phyloP scores from a whole-genome alignment of 30 jellyfish, hydroid and myxozoan species.

The Sanderia malayensis region DNA sequence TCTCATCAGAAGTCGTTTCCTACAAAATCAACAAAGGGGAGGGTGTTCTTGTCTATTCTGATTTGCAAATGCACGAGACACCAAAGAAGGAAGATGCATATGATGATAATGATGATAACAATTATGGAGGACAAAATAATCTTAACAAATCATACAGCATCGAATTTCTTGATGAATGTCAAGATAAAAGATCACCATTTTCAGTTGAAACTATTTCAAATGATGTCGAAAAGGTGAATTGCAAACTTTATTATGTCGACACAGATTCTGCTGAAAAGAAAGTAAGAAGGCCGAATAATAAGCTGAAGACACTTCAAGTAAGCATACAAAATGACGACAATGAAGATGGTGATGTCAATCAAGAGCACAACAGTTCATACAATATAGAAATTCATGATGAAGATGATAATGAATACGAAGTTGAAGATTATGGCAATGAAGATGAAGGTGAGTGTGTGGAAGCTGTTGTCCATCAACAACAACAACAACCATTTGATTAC shows the following conservation, averaged over 20 bases:
- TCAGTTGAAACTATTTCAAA: constrained; percentile 46
- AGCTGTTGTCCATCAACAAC: constrained; percentile 16
- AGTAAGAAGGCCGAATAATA: constrained; percentile 11
- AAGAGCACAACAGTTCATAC: constrained; percentile 18
- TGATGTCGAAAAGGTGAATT: constrained; percentile 48
- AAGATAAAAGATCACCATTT: constrained; percentile 30
- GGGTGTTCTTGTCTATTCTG: constrained; percentile 56
- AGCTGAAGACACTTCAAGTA: constrained; percentile 38
- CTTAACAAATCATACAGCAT: constrained; percentile 44
- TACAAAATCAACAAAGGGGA: constrained; percentile 45
- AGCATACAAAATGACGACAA: constrained; percentile 13
- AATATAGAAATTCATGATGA: constrained; percentile 29
- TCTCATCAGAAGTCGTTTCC: constrained; percentile 46
- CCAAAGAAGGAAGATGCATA: not conserved
- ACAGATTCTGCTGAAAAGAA: not conserved
- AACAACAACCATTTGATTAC: constrained; percentile 16
- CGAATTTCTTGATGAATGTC: constrained; percentile 35
- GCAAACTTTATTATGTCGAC: constrained; percentile 35
- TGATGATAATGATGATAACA: not conserved
- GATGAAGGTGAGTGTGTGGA: constrained; percentile 35
- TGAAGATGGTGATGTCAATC: not conserved
- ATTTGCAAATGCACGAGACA: not conserved
- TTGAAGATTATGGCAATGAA: not conserved
- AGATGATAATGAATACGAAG: constrained; percentile 3
- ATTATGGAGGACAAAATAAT: not conserved